Evolutionary conservation across 2,113 vertebrate genomes (phyloP).

Genomic region (Phodopus roborovskii): DNA sequence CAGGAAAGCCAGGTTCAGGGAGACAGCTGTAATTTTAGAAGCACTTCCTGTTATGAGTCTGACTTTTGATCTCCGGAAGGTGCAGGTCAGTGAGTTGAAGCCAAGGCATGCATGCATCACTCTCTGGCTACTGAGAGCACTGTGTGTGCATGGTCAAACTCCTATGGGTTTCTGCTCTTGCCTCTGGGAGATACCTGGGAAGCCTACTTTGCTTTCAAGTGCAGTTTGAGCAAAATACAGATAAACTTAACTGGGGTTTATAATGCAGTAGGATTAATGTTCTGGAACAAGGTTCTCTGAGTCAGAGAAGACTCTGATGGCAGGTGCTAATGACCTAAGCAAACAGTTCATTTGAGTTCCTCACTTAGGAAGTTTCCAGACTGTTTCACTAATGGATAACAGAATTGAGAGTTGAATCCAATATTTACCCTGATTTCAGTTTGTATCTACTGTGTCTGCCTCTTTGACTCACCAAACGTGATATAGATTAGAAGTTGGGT

Average conservation of each 20-base stretch:
- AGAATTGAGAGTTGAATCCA: rapidly evolving
- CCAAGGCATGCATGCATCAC: not conserved
- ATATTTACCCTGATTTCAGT: rapidly evolving
- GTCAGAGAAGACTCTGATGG: not conserved
- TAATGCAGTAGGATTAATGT: rapidly evolving
- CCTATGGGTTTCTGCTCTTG: not conserved
- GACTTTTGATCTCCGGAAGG: slow-evolving; percentile 75
- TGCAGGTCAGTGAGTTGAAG: slow-evolving; percentile 45
- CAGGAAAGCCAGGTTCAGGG: slow-evolving; percentile 93
- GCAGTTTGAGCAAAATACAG: rapidly evolving
- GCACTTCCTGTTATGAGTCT: slow-evolving; percentile 83
- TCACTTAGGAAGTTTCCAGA: not conserved
- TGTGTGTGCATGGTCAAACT: not conserved
- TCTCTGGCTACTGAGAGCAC: not conserved
- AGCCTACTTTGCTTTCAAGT: not conserved
- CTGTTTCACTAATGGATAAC: not conserved
- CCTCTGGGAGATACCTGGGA: rapidly evolving
- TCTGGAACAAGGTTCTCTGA: rapidly evolving
- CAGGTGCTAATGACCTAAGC: not conserved
- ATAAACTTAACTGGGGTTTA: not conserved
- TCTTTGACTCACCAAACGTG: not conserved
- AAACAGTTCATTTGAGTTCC: not conserved
- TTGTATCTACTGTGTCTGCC: rapidly evolving
- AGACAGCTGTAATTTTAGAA: slow-evolving; percentile 85
- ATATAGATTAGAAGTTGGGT: rapidly evolving